Base-by-base conservation (phyloP, 2,113 vertebrate species). In the Pangasianodon gigas region DNA sequence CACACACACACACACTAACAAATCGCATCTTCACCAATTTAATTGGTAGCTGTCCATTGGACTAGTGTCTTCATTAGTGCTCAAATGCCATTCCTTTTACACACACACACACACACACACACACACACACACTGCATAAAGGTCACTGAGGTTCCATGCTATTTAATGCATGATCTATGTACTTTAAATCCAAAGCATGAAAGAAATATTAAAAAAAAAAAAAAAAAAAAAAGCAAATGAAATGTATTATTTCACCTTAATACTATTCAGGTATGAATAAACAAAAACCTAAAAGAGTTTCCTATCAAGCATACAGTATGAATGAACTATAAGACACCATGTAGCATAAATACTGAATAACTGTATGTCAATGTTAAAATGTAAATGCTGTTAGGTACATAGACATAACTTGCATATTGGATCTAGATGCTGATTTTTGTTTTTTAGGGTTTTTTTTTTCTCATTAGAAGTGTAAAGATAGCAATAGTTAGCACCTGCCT, bases 1-100 rank as follows among this genome's bases (percentile, higher is more conserved):
- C 26, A 60, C 32, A 29, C 37, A n/a, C 10, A 41, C 51, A 54
- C 32, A 79, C 32, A 65, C 37, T 8, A 10, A 60, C 8, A 88
- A 24, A 74, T 48, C 26, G 21, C 65, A 88, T 48, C 82, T 51
- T 89, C 92, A 94, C 94, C 92, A 90, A 92, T 94, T 95, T 95
- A 95, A 96, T 95, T 95, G 95, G 94, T 94, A 91, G 93, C 94
- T 95, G 94, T 94, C 94, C 92, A 92, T 88, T 94, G 93, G 93
- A 91, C 93, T 91, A 91, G 92, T 91, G 93, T 95, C 94, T 95
- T 96, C 92, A 95, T 96, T 95, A 95, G 91, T 92, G 92, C 89
- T 91, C 29, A 54, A 81, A 81, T 84, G 84, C 80, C 62, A 21
- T 80, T 92, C 93, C 92, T 92, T 87, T 92, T 92, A 93, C 37